Evolutionary conservation across 2,113 vertebrate species (phyloP).

Genomic region (Sinocyclocheilus anshuiensis): DNA sequence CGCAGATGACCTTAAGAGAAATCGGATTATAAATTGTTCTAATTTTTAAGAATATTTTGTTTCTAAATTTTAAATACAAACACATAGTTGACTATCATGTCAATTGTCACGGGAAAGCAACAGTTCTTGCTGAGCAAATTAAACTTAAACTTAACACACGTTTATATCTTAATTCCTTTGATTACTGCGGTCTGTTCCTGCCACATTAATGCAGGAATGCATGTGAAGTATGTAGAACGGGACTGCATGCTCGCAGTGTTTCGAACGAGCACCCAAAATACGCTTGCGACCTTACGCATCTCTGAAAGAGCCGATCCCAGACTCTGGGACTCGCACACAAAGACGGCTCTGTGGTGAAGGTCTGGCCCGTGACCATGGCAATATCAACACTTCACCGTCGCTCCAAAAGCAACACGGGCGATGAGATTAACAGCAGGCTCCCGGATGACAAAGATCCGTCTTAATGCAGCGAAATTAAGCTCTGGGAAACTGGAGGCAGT

Average conservation of each 20-base stretch:
- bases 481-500: neutral
- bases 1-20: too few species aligned
- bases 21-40: too few species aligned
- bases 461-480: conserved; percentile 1
- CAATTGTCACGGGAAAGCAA: too few species aligned
- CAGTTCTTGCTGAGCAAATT: too few species aligned
- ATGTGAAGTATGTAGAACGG: neutral
- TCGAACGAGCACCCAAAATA: neutral
- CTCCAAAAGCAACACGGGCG: conserved; percentile 27
- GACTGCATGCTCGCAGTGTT: neutral
- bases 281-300: neutral
- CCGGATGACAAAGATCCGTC: conserved; percentile 37
- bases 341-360: conserved; percentile 38
- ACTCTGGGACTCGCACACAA: conserved; percentile 29
- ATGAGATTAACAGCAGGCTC: conserved; percentile 44
- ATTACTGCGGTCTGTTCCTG: neutral
- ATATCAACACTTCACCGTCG: conserved; percentile 25
- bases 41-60: too few species aligned
- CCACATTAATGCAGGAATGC: neutral
- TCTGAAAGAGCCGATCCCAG: conserved; percentile 19
- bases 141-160: too few species aligned
- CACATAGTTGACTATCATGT: too few species aligned
- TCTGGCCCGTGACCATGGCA: conserved; percentile 10
- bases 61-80: too few species aligned
- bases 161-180: neutral